phyloP scores from a whole-genome alignment of 2,888 invertebrate species.

The Drosophila histrio region DNA sequence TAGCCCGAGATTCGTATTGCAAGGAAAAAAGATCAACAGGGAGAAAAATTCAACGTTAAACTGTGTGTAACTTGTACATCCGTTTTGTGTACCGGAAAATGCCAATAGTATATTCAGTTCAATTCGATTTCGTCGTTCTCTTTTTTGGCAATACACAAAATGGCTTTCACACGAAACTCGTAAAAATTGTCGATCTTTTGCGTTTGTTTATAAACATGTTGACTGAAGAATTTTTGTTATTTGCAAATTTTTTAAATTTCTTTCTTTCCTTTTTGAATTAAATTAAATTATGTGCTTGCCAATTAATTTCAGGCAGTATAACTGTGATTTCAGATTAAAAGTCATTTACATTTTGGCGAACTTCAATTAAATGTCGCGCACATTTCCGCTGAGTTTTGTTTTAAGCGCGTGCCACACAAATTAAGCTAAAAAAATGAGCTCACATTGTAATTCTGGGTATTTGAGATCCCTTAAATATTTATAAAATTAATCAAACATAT shows the following conservation, averaged over 20 bases:
- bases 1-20: background rate
- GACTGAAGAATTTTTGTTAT: constrained; percentile 8
- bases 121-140: background rate
- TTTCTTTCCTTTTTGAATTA: background rate
- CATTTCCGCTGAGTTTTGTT: constrained; percentile 73
- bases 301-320: constrained; percentile 30
- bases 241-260: background rate
- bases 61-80: constrained; percentile 21
- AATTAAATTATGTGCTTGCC: constrained; percentile 15
- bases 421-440: constrained; percentile 29
- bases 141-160: constrained; percentile 24
- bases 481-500: background rate
- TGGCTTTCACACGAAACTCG: constrained; percentile 16
- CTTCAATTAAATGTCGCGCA: constrained; percentile 82
- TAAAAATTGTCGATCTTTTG: constrained; percentile 8
- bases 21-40: background rate
- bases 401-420: constrained; percentile 61
- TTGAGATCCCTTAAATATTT: background rate
- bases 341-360: constrained; percentile 68
- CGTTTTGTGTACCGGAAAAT: constrained; percentile 38
- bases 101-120: constrained; percentile 26
- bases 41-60: background rate
- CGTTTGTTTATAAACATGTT: constrained; percentile 44
- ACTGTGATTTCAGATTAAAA: constrained; percentile 61
- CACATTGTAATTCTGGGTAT: constrained; percentile 9